A percentile compares a stretch with the other conserved stretches of the same genome.
phyloP scores from a whole-genome alignment of 2,113 vertebrate genomes.

The Apus apus region DNA sequence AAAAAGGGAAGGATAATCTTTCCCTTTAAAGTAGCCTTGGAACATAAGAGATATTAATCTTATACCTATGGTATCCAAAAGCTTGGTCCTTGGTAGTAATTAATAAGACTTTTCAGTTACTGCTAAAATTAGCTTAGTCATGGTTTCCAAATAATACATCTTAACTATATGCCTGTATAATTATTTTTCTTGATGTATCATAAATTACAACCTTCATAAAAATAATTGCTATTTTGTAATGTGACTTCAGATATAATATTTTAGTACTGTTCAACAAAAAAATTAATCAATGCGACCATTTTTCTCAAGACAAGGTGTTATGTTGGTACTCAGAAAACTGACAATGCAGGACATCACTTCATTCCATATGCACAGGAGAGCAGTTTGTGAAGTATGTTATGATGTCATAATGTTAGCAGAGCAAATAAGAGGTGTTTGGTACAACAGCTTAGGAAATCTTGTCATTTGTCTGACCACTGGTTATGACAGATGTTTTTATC shows the following conservation, averaged over 20 bases:
- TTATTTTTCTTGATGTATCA: not conserved
- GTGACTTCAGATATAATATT: not conserved
- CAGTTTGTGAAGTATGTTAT: not conserved
- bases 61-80: not conserved
- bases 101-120: not conserved
- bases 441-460: not conserved
- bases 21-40: not conserved
- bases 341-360: not conserved
- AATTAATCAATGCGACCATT: not conserved
- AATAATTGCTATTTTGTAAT: not conserved
- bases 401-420: not conserved
- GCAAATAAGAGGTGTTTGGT: not conserved
- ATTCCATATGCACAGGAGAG: not conserved
- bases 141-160: not conserved
- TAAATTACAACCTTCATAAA: not conserved
- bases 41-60: not conserved
- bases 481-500: not conserved
- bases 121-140: constrained; percentile 22
- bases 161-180: not conserved
- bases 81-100: not conserved
- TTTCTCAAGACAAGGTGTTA: not conserved
- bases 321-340: not conserved
- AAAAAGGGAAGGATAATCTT: not conserved
- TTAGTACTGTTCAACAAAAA: not conserved
- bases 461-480: not conserved